A percentile compares a stretch with the other conserved stretches of the same genome.
Conservation (phyloP, 2,888 invertebrate species). For the Eilema griseolum region DNA sequence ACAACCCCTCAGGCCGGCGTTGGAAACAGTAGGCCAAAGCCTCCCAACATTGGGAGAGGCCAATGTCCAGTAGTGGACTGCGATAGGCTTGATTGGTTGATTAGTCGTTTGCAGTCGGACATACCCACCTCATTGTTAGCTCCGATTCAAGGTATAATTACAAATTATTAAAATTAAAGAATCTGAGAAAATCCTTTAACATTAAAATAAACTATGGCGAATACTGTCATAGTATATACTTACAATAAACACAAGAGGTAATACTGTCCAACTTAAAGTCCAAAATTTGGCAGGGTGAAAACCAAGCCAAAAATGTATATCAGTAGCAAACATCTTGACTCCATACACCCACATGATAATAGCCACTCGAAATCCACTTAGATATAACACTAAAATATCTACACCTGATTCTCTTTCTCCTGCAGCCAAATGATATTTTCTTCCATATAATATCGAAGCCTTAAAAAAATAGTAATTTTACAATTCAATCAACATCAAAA, state of each 20-base stretch:
- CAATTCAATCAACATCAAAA: too few species aligned
- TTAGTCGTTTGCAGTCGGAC: too few species aligned
- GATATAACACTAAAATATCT: constrained; percentile 57
- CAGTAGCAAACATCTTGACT: constrained; percentile 67
- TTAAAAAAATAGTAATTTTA: constrained; percentile 44
- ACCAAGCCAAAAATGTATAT: constrained; percentile 76
- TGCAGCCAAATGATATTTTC: constrained; percentile 11
- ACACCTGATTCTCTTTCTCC: constrained; percentile 56
- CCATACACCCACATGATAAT: constrained; percentile 78
- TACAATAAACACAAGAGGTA: constrained; percentile 67
- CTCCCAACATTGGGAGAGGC: too few species aligned
- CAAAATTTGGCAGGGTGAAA: constrained; percentile 75
- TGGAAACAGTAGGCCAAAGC: too few species aligned
- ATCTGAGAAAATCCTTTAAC: neutral
- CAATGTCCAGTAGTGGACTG: too few species aligned
- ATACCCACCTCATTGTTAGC: too few species aligned
- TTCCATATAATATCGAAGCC: constrained; percentile 36
- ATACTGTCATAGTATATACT: constrained; percentile 46
- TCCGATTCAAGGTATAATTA: too few species aligned
- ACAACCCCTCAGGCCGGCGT: too few species aligned
- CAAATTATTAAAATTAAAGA: too few species aligned
- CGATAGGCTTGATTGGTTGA: too few species aligned
- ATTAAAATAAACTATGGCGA: neutral
- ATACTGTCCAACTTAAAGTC: constrained; percentile 64
- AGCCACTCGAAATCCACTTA: constrained; percentile 66